Evolutionary conservation across 2,888 invertebrate genomes (phyloP).

Genomic region (Sisyra nigra): DNA sequence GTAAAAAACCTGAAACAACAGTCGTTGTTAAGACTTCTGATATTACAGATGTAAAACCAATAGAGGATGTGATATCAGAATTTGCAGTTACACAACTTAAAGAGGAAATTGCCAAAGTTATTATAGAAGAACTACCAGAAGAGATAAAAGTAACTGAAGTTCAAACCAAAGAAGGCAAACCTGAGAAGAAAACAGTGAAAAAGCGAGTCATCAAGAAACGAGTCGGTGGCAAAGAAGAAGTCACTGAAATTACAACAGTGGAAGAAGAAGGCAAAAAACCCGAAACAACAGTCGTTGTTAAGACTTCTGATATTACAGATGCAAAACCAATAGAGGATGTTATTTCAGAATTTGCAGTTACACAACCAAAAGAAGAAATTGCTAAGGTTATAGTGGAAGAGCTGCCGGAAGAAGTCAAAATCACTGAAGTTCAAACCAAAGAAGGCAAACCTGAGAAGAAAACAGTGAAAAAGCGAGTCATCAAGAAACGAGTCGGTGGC

Average conservation of each 20-base stretch:
- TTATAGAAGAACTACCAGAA: slow-evolving; percentile 18
- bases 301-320: slow-evolving; percentile 9
- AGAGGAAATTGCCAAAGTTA: neutral
- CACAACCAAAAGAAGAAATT: neutral
- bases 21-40: slow-evolving; percentile 21
- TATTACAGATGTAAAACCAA: slow-evolving; percentile 11
- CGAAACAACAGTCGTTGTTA: slow-evolving; percentile 26
- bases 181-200: slow-evolving; percentile 17
- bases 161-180: slow-evolving; percentile 8
- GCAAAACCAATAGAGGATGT: slow-evolving; percentile 15
- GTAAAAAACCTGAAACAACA: slow-evolving; percentile 27
- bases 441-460: slow-evolving; percentile 22
- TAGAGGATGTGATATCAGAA: slow-evolving; percentile 15
- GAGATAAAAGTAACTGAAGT: slow-evolving; percentile 26
- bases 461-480: slow-evolving; percentile 15
- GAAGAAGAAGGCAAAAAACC: slow-evolving; percentile 26
- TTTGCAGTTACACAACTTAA: slow-evolving; percentile 11
- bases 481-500: slow-evolving; percentile 16
- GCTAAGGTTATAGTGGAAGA: slow-evolving; percentile 15
- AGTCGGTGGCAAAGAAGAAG: slow-evolving; percentile 23
- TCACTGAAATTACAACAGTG: slow-evolving; percentile 25
- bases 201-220: slow-evolving; percentile 20
- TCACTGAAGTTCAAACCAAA: slow-evolving; percentile 18
- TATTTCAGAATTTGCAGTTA: neutral
- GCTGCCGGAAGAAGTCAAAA: slow-evolving; percentile 20